phyloP scores from a whole-genome alignment of 2,797 vertebrate species.

The Trematomus bernacchii region DNA sequence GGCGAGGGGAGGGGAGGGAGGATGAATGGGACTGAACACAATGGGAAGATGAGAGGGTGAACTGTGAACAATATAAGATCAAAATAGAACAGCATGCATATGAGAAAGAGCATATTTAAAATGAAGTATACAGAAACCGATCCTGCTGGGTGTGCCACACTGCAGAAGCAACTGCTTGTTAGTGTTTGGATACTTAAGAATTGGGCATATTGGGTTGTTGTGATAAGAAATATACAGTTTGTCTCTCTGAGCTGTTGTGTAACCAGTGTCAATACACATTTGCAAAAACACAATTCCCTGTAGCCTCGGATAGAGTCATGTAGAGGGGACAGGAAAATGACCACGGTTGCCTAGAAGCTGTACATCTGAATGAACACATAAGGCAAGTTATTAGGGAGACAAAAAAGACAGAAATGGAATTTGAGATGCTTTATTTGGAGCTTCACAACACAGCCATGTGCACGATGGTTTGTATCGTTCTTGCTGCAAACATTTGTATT shows the following conservation, averaged over 20 bases:
- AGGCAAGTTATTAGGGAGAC: slow-evolving; percentile 29
- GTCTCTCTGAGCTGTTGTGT: slow-evolving; percentile 15
- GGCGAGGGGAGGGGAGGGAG: not conserved
- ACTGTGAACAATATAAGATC: slow-evolving; percentile 32
- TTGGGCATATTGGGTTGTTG: not conserved
- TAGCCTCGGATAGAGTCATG: slow-evolving; percentile 36
- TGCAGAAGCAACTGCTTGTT: slow-evolving; percentile 17
- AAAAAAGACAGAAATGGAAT: slow-evolving; percentile 4
- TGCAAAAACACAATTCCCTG: slow-evolving; percentile 11
- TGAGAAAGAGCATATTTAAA: slow-evolving; percentile 27
- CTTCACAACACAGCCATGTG: not conserved
- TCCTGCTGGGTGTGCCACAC: slow-evolving; percentile 14
- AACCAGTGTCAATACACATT: slow-evolving; percentile 6
- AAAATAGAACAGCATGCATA: slow-evolving; percentile 49
- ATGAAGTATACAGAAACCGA: slow-evolving; percentile 21
- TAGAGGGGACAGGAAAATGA: slow-evolving; percentile 49
- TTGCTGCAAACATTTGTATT: slow-evolving; percentile 11
- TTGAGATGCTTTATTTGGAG: not conserved
- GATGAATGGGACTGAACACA: slow-evolving; percentile 39
- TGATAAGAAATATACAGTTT: not conserved
- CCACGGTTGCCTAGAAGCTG: slow-evolving; percentile 54
- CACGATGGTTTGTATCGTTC: not conserved
- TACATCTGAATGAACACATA: slow-evolving; percentile 27
- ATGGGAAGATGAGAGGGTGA: slow-evolving; percentile 53
- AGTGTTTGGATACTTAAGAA: not conserved